Base-by-base conservation (phyloP, 2,797 vertebrate species). In the Pseudomugil gertrudae region DNA sequence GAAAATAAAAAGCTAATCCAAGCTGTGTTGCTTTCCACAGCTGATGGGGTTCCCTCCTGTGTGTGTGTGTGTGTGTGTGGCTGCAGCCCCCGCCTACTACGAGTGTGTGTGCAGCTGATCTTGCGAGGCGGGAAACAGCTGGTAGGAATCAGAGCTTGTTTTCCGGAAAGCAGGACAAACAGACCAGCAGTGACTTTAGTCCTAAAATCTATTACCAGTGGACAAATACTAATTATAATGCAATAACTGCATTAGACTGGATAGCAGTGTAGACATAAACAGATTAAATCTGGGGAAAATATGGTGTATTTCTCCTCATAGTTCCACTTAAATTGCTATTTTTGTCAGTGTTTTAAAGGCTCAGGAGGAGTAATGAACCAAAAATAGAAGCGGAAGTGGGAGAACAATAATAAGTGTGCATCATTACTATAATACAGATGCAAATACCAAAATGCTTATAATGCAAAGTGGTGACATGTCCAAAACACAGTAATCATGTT, bases 51-150 rank as follows among this genome's bases (percentile, higher is more conserved):
- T 92, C 87, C 91, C 90, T 92, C 84, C 85, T 82, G 76, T 73
- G 87, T 86, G 81, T 82, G 86, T 76, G 77, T 80, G 78, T 72
- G 69, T 77, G 80, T 85, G 90, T 86, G 87, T 84, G 80, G 69
- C 72, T 67, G 45, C 72, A 85, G 79, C 83, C 90, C 82, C 91
- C 89, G 90, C 90, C 91, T 85, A 90, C 89, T 89, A 85, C 84
- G 84, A 70, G 84, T 77, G 87, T 90, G 90, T 80, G 92, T 84
- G 94, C 93, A 94, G 93, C 95, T 95, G 95, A 93, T 94, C 90
- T 84, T 90, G 92, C 90, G 95, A 95, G 95, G 96, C 96, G 96
- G 95, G 96, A 97, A 97, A 96, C 96, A 97, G 95, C 96, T 96
- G 96, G 95, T 95, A 93, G 94, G 94, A 95, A 95, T 93, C 90